A percentile compares a stretch with the other conserved stretches of the same genome.
These are phyloP conservation scores for Cheilosia pagana DNA, from an alignment of 2,888 invertebrate species.

Conservation along the genomic window DNA sequence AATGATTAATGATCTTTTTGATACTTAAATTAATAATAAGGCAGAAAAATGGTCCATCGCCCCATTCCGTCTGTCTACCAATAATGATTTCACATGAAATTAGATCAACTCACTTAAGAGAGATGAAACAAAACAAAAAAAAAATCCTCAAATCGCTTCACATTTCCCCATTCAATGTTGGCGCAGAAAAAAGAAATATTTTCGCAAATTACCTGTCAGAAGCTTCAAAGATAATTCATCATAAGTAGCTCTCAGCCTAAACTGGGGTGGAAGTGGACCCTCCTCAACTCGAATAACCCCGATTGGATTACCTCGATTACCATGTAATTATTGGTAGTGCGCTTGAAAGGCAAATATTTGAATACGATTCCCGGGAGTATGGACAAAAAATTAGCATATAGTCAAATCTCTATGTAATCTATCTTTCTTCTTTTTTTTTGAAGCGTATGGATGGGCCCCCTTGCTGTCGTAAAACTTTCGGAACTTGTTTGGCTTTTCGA, in stretches of 20 bases:
- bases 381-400: conserved; percentile 31
- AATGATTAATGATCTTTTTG: conserved; percentile 70
- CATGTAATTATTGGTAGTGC: conserved; percentile 49
- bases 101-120: conserved; percentile 63
- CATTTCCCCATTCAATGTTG: conserved; percentile 9
- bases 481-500: conserved; percentile 41
- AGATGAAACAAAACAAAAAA: not conserved
- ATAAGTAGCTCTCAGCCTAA: conserved; percentile 6
- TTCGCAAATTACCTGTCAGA: conserved; percentile 68
- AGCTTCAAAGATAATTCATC: conserved; percentile 62
- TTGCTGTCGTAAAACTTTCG: conserved; percentile 23
- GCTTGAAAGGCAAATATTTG: conserved; percentile 53
- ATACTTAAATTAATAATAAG: conserved; percentile 57
- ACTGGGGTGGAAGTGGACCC: not conserved
- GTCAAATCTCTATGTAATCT: conserved; percentile 13
- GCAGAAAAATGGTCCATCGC: conserved; percentile 23
- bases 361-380: conserved; percentile 27
- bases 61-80: conserved; percentile 22
- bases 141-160: conserved; percentile 11
- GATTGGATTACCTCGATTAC: conserved; percentile 43
- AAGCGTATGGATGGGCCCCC: not conserved
- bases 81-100: conserved; percentile 37
- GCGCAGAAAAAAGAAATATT: conserved; percentile 31
- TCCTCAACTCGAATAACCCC: conserved; percentile 10
- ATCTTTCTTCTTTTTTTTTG: not conserved